phyloP scores from a whole-genome alignment of 2,888 invertebrate species.

The Caenorhabditis wallacei region DNA sequence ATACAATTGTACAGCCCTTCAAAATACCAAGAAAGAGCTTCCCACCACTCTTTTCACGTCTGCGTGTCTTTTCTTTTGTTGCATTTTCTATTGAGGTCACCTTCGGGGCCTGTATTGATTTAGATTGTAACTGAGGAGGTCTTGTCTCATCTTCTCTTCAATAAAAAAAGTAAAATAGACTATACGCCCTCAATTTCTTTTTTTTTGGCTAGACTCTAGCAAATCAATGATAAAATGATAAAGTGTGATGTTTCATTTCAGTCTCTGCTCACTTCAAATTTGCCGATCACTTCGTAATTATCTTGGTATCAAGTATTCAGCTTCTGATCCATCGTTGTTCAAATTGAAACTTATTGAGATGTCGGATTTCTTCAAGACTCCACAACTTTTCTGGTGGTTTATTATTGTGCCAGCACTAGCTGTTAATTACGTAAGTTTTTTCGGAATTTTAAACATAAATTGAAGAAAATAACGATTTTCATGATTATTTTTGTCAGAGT shows the following conservation, averaged over 20 bases:
- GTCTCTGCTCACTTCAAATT: constrained; percentile 70
- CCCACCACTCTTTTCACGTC: neutral
- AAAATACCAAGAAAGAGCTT: constrained; percentile 18
- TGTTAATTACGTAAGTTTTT: constrained; percentile 76
- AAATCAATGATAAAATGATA: constrained; percentile 15
- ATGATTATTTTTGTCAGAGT: too few relatives aligned
- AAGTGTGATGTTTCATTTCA: constrained; percentile 43
- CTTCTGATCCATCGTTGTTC: constrained; percentile 57
- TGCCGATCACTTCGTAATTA: constrained; percentile 77
- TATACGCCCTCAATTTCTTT: constrained; percentile 4
- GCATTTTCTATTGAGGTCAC: constrained; percentile 39
- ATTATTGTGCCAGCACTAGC: constrained; percentile 76
- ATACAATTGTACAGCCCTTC: neutral
- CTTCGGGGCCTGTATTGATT: constrained; percentile 46
- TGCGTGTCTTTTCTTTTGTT: constrained; percentile 25
- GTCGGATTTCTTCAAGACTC: constrained; percentile 71
- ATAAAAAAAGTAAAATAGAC: constrained; percentile 9
- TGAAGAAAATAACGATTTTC: too few relatives aligned
- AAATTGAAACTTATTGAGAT: constrained; percentile 62
- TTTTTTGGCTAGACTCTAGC: constrained; percentile 25
- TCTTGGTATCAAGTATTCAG: constrained; percentile 72
- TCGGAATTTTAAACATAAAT: neutral
- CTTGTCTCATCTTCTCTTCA: neutral
- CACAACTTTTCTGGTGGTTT: constrained; percentile 74
- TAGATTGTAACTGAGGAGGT: constrained; percentile 12